phyloP scores from a whole-genome alignment of 2,797 vertebrate species.

The Sarcophilus harrisii region DNA sequence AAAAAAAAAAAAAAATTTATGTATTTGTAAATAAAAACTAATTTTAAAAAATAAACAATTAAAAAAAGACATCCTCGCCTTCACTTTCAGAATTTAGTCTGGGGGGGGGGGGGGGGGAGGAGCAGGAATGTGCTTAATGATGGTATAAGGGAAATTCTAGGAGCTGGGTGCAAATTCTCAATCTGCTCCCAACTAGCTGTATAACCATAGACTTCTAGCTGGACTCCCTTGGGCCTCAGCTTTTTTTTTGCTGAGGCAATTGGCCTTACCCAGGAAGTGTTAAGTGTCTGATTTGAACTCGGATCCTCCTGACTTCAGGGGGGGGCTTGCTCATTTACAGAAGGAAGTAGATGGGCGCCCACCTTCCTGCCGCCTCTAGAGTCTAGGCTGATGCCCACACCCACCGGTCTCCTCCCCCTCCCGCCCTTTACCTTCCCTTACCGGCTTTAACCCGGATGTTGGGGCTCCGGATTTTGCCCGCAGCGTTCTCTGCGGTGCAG shows the following conservation, averaged over 20 bases:
- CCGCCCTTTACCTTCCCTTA: conserved; percentile 73
- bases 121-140: background rate
- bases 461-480: conserved; percentile 98
- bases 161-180: background rate
- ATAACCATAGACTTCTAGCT: background rate
- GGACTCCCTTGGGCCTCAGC: background rate
- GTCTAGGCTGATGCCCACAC: rapidly evolving
- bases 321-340: background rate
- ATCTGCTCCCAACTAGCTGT: background rate
- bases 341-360: conserved; percentile 16
- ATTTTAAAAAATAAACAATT: background rate
- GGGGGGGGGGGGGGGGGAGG: too few species aligned
- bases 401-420: rapidly evolving
- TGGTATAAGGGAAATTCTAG: background rate
- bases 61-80: background rate
- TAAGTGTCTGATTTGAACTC: too few species aligned
- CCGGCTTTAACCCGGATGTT: conserved; percentile 99
- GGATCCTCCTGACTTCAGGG: too few species aligned
- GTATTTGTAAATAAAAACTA: background rate
- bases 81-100: background rate
- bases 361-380: background rate
- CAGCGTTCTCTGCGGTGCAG: conserved; percentile 98
- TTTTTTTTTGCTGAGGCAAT: background rate
- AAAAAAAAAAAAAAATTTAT: background rate
- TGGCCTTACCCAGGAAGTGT: too few species aligned